Percentiles rank a stretch among this genome's conserved stretches.
Evolutionary conservation across 2,888 invertebrate species (phyloP).

Genomic region (Encarsia formosa): DNA sequence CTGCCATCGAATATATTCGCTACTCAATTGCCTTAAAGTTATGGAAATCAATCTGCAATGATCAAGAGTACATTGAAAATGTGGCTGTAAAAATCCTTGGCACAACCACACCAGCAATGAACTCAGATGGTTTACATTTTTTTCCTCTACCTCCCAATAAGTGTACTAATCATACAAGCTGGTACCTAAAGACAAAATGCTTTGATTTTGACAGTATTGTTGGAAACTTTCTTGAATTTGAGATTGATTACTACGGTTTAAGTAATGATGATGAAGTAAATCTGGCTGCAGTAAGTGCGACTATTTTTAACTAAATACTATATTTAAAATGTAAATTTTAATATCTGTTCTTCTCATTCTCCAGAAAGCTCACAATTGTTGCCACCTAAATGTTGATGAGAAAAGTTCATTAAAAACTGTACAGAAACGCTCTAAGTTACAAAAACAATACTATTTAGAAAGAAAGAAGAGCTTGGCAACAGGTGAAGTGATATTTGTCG

Average conservation of each 20-base stretch:
- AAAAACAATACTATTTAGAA: no score
- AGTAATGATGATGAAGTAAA: not conserved
- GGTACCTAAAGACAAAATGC: constrained; percentile 38
- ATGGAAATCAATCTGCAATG: constrained; percentile 39
- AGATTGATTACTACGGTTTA: constrained; percentile 23
- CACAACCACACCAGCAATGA: constrained; percentile 32
- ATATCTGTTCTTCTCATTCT: no score
- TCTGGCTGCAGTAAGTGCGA: constrained; percentile 1
- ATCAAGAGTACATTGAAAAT: constrained; percentile 36
- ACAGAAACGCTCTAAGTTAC: no score
- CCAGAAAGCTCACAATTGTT: no score
- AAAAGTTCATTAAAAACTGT: no score
- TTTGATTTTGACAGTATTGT: constrained; percentile 37
- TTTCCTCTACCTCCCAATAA: constrained; percentile 33
- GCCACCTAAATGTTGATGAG: no score
- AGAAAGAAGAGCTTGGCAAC: constrained; percentile 29
- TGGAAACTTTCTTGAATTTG: constrained; percentile 35
- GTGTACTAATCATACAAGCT: constrained; percentile 34
- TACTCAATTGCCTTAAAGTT: constrained; percentile 42
- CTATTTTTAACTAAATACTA: no score
- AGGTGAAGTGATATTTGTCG: constrained; percentile 35
- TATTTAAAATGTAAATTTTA: no score
- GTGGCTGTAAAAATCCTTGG: constrained; percentile 39
- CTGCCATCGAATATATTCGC: constrained; percentile 38
- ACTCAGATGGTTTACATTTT: constrained; percentile 31